Base-by-base conservation (phyloP, 2,888 invertebrate species). In the Ophraella communa region DNA sequence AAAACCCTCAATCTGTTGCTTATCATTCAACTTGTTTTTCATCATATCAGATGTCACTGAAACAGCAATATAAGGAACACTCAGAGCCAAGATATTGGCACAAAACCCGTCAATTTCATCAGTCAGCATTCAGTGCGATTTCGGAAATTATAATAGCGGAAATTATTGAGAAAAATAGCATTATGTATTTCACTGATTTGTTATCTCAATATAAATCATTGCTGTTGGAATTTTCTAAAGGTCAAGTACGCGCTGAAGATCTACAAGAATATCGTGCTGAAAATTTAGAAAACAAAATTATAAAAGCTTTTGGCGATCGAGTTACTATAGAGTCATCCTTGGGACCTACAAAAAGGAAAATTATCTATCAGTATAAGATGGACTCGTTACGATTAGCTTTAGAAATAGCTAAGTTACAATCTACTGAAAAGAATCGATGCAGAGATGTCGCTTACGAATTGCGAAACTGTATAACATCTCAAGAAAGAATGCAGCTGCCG, bases 61-160 rank as follows among this genome's bases (percentile, higher is more conserved):
- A 56, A 42, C 56, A 44, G 24, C 56, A 56, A 44, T 20, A 7
- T 56, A 23, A 56, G 44, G 56, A 56, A 56, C 56, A 24, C 44
- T 14, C 56, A 56, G n/a, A 56, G 18, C 42, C 56, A 56, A 56
- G 23, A 56, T 18, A 56, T 56, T 56, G 56, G 56, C 56, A 56
- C 24, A 56, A 44, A 56, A 56, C 23, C 23, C 8, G 51, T 21
- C 51, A 27, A 39, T 56, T 56, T 18, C 44, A 56, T 56, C 56
- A 56, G 44, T 42, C 44, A n/a, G 56, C 56, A 56, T 56, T 56
- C 56, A 42, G 23, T 17, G 18, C 44, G 10, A 18, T 56, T 56
- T 56, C 56, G n/a, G 56, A 56, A 21, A 56, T 56, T 23, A 39
- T 56, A 23, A 35, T 44, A 17, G 4, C 39, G 24, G 44, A 56